Conservation (phyloP, 2,888 invertebrate species). For the Branchipolynoe longqiensis region DNA sequence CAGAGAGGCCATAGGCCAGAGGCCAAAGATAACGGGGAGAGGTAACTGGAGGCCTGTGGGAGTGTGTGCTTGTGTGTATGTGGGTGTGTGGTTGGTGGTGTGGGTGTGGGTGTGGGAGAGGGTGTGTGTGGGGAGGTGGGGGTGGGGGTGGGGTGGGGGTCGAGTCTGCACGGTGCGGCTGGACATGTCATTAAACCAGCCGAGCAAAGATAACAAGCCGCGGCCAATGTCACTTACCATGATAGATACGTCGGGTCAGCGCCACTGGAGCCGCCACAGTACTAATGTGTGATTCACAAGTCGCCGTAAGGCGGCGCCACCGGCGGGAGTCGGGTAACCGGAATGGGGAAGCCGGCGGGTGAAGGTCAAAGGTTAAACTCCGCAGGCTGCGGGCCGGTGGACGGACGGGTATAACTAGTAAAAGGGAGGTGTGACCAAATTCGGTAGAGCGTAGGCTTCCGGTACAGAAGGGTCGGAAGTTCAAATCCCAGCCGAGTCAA, state of each 20-base stretch:
- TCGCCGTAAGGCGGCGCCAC: constrained; percentile 21
- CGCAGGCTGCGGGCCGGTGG: neutral
- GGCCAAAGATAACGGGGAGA: constrained; percentile 14
- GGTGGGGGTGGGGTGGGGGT: neutral
- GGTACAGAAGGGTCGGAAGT: too few species aligned
- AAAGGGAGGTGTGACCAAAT: too few species aligned
- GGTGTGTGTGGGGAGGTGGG: neutral
- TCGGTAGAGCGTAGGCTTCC: too few species aligned
- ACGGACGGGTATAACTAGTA: too few species aligned
- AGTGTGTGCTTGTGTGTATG: too few species aligned
- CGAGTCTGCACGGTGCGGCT: neutral
- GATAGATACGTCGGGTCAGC: constrained; percentile 11
- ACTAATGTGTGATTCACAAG: constrained; percentile 31
- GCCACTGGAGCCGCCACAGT: neutral
- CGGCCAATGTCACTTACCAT: constrained; percentile 1
- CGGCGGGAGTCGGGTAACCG: neutral
- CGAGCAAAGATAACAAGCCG: constrained; percentile 1
- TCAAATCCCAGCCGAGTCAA: too few species aligned
- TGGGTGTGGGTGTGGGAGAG: neutral
- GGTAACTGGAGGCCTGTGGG: neutral
- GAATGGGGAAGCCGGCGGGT: neutral
- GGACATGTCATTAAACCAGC: constrained; percentile 31
- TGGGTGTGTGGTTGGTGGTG: neutral
- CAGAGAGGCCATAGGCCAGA: neutral
- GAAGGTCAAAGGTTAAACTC: constrained; percentile 36